Evolutionary conservation across 2,888 invertebrate species (phyloP).

Genomic region (Scaeva pyrastri): DNA sequence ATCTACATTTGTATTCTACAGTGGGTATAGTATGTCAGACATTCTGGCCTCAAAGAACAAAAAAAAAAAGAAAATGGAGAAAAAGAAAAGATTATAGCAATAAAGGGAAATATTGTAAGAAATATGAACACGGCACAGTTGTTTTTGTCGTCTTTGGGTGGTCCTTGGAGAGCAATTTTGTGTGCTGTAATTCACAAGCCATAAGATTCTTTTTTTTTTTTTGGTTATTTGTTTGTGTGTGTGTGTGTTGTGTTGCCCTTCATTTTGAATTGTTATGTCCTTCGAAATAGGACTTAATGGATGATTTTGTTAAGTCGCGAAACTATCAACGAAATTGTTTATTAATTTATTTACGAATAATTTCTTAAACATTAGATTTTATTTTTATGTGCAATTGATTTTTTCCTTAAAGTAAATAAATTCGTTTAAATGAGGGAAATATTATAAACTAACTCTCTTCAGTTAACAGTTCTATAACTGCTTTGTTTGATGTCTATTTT

Average conservation of each 20-base stretch:
- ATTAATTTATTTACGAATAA: conserved; percentile 7
- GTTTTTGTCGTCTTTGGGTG: conserved; percentile 1
- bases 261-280: conserved; percentile 38
- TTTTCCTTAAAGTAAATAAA: background rate
- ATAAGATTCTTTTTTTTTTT: background rate
- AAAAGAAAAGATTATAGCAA: conserved; percentile 54
- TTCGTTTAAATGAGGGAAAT: background rate
- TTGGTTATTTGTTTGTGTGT: background rate
- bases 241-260: background rate
- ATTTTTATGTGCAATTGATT: background rate
- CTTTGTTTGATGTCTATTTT: no score
- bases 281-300: conserved; percentile 29
- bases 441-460: background rate
- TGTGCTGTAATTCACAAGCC: conserved; percentile 46
- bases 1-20: background rate
- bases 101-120: conserved; percentile 66
- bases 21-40: conserved; percentile 40
- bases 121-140: conserved; percentile 33
- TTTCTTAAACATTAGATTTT: conserved; percentile 9
- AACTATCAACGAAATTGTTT: conserved; percentile 9
- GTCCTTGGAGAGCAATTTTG: conserved; percentile 66
- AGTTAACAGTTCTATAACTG: no score
- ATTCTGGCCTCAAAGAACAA: conserved; percentile 57
- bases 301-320: conserved; percentile 41
- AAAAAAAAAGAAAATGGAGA: conserved; percentile 17